Evolutionary conservation across 2,113 vertebrate species (phyloP), one percentile per base, ranked within the genome.

Genomic region (Leucoraja erinaceus): DNA sequence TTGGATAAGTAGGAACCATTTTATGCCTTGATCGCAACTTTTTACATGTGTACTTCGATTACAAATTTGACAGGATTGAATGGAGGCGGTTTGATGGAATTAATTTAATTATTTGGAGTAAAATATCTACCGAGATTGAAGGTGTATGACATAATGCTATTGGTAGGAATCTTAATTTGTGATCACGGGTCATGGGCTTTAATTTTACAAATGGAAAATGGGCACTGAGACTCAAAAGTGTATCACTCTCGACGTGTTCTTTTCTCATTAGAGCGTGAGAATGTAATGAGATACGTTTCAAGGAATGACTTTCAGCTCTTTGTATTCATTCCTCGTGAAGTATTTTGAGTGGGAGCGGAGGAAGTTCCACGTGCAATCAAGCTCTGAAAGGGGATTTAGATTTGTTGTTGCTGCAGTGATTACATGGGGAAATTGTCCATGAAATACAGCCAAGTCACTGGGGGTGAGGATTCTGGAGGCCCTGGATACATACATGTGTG

Each of bases 11-110:
- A 33, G 59, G 83, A 12, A 88, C 63, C 59, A 63, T 88, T 66
- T 88, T 88, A 88, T 66, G 83, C 56, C 83, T 88, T 25, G 25
- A 66, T 88, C 83, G 59, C 63, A 59, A 88, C 83, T 31, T 63
- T 63, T 63, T 88, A 63, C 18, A n/a, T 12, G 14, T 88, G 59
- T 88, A 31, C 59, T 88, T 88, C 28, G 28, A 63, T 88, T 31
- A 63, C 59, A 61, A 31, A 31, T 14, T 66, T 84, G 28, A n/a
- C 81, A 84, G 54, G 81, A 84, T 10, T 84, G 81, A 61, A 84
- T 84, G 54, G 22, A 84, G 56, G 81, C 28, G 28, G 28, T 28
- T 83, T 83, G 20, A 47, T 25, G 11, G 38, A 22, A 18, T 9
- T 8, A 22, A 83, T 54, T 56, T 61, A 54, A n/a, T 4, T 86